Percentiles rank a stretch among this genome's conserved stretches.
Evolutionary conservation across 1,140 invertebrate genomes (phyloP).

Genomic region (Metaphire vulgaris): DNA sequence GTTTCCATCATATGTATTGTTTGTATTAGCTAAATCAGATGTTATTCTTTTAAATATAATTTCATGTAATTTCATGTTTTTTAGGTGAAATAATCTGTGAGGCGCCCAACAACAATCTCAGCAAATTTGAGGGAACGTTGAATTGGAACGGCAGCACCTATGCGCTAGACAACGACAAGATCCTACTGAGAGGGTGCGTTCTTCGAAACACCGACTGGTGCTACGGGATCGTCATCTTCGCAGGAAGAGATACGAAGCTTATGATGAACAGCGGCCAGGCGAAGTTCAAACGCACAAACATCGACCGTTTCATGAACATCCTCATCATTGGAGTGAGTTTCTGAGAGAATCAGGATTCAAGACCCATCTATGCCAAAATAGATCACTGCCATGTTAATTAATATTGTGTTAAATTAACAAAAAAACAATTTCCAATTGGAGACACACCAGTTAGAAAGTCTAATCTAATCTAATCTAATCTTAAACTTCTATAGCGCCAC

Average conservation of each 20-base stretch:
- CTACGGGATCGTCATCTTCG: constrained; percentile 94
- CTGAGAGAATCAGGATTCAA: background rate
- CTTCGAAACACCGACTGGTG: constrained; percentile 89
- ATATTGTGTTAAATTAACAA: too few species aligned
- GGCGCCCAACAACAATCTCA: constrained; percentile 90
- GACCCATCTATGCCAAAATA: too few species aligned
- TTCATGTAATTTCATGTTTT: too few species aligned
- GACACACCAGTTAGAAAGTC: too few species aligned
- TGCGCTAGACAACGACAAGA: constrained; percentile 60
- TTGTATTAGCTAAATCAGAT: too few species aligned
- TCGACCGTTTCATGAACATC: constrained; percentile 62
- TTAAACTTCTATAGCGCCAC: too few species aligned
- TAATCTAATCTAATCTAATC: too few species aligned
- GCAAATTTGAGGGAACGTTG: constrained; percentile 24
- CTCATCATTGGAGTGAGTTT: constrained; percentile 28
- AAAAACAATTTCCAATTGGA: too few species aligned
- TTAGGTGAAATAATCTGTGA: constrained; percentile 90
- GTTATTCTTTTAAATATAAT: too few species aligned
- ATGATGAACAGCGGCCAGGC: constrained; percentile 99
- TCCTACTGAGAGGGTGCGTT: constrained; percentile 88
- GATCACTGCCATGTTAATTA: too few species aligned
- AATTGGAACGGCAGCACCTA: constrained; percentile 19
- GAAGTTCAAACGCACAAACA: constrained; percentile 96
- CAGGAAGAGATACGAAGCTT: constrained; percentile 90
- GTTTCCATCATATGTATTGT: too few species aligned